Percentiles rank a stretch among this genome's conserved stretches.
phyloP scores from a whole-genome alignment of 2,888 invertebrate species.

The Rhagonycha fulva region DNA sequence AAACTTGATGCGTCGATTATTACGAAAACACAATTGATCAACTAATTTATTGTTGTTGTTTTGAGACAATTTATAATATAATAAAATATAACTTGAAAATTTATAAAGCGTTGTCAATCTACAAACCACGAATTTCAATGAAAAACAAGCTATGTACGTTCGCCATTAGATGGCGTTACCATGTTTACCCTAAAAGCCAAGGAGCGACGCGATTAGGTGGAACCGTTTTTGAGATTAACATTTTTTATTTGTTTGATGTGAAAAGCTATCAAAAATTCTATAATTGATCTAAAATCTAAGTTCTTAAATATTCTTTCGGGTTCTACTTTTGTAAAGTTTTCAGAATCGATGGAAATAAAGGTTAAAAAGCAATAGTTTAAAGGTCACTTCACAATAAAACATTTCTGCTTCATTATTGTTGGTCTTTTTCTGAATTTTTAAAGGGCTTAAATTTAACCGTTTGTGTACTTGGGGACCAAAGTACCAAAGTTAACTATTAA shows the following conservation, averaged over 20 bases:
- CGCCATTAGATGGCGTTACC: slow-evolving; percentile 7
- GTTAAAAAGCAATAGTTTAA: too few relatives aligned
- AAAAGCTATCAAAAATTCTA: neutral
- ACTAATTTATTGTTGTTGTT: slow-evolving; percentile 13
- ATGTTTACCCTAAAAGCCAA: neutral
- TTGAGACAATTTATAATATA: slow-evolving; percentile 8
- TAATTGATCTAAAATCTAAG: neutral
- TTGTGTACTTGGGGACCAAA: too few relatives aligned
- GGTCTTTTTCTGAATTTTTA: too few relatives aligned
- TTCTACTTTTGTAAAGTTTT: too few relatives aligned
- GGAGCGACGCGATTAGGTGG: neutral
- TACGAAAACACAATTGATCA: slow-evolving; percentile 11
- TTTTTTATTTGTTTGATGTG: neutral
- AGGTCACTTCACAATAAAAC: too few relatives aligned
- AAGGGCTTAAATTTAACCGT: too few relatives aligned
- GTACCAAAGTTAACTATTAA: too few relatives aligned
- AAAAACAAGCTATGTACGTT: neutral
- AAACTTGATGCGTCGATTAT: slow-evolving; percentile 9
- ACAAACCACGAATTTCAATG: slow-evolving; percentile 24
- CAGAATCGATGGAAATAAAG: too few relatives aligned
- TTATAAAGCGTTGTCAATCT: slow-evolving; percentile 35
- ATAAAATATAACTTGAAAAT: slow-evolving; percentile 35
- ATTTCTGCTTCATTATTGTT: too few relatives aligned
- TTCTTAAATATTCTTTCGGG: too few relatives aligned
- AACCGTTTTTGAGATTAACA: neutral